These are phyloP conservation scores for Octopus sinensis DNA, from an alignment of 1,140 invertebrate species.

Conservation along the genomic window DNA sequence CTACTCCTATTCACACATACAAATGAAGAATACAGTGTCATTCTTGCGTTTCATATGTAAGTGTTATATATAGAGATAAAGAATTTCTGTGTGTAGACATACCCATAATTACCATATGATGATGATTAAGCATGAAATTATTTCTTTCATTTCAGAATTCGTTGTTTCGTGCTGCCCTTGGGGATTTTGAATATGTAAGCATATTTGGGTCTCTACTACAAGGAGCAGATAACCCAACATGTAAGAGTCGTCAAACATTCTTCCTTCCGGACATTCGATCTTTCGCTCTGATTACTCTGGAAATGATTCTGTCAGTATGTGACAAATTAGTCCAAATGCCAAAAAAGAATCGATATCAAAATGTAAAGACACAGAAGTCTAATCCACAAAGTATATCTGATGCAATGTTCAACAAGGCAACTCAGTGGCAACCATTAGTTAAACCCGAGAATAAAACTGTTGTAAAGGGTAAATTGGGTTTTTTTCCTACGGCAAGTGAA, in stretches of 20 bases:
- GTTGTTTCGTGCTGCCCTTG: conserved; percentile 44
- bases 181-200: conserved; percentile 48
- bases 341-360: neutral
- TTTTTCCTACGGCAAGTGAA: neutral
- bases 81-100: too few species aligned
- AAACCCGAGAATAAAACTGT: neutral
- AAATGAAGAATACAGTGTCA: too few species aligned
- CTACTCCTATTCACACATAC: too few species aligned
- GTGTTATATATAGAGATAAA: too few species aligned
- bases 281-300: conserved; percentile 45
- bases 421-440: neutral
- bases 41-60: too few species aligned
- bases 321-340: conserved; percentile 19
- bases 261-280: conserved; percentile 49
- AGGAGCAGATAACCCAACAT: conserved; percentile 29
- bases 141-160: conserved; percentile 38
- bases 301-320: conserved; percentile 42
- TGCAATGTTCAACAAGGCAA: neutral
- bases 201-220: conserved; percentile 49
- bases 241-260: conserved; percentile 40
- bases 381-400: neutral
- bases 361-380: neutral
- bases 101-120: too few species aligned
- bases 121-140: neutral
- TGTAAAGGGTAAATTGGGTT: neutral